phyloP scores from a whole-genome alignment of 2,113 vertebrate species.

The Theropithecus gelada region DNA sequence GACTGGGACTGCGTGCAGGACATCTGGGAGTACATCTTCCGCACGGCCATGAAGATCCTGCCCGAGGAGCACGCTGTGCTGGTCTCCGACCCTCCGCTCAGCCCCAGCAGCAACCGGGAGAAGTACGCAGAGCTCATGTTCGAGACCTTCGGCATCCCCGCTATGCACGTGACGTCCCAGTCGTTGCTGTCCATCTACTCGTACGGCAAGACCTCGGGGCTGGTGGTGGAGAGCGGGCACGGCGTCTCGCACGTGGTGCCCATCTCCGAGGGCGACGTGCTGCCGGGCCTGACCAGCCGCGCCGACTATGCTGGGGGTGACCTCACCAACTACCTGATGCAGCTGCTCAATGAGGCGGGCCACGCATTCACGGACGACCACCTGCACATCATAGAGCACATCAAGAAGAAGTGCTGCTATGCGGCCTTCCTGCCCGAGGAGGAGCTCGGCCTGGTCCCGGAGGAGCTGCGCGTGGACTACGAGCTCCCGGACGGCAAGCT shows the following conservation, averaged over 20 bases:
- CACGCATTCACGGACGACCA: slow-evolving; percentile 64
- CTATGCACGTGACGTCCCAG: slow-evolving; percentile 77
- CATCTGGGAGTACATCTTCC: slow-evolving; percentile 80
- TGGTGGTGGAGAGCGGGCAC: slow-evolving; percentile 79
- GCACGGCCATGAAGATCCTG: slow-evolving; percentile 68
- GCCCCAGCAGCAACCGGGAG: slow-evolving; percentile 71
- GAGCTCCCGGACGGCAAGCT: slow-evolving; percentile 75
- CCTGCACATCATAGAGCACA: slow-evolving; percentile 75
- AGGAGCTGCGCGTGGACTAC: slow-evolving; percentile 63
- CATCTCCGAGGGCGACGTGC: slow-evolving; percentile 71
- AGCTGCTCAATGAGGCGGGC: slow-evolving; percentile 70
- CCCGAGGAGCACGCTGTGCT: slow-evolving; percentile 77
- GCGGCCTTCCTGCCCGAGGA: not conserved
- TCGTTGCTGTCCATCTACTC: slow-evolving; percentile 79
- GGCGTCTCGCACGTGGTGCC: slow-evolving; percentile 76
- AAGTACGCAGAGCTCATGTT: slow-evolving; percentile 78
- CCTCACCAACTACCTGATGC: slow-evolving; percentile 76
- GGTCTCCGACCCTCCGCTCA: slow-evolving; percentile 75
- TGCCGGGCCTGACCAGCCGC: slow-evolving; percentile 52
- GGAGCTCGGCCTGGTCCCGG: slow-evolving; percentile 13
- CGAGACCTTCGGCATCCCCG: slow-evolving; percentile 75
- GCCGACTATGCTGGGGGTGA: slow-evolving; percentile 63
- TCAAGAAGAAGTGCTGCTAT: slow-evolving; percentile 81
- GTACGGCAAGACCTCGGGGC: slow-evolving; percentile 73
- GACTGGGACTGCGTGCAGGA: slow-evolving; percentile 80